Evolutionary conservation across 2,888 invertebrate genomes (phyloP).

Genomic region (Mellilla xanthometata): DNA sequence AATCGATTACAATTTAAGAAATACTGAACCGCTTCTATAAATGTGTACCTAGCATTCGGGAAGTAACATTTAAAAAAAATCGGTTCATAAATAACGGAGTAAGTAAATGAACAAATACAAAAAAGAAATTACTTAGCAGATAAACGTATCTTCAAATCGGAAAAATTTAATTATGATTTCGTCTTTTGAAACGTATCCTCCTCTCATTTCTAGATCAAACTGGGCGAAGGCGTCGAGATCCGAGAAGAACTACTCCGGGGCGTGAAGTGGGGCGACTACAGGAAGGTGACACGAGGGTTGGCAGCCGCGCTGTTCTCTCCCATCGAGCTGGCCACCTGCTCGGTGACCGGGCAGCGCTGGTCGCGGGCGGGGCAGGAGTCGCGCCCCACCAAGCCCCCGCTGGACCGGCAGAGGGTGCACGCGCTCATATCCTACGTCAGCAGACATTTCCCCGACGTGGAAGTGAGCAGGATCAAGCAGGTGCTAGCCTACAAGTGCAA

Average conservation of each 20-base stretch:
- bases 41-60: no score
- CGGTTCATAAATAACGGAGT: no score
- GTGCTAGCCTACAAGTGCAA: conserved; percentile 90
- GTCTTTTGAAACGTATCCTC: not conserved
- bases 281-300: conserved; percentile 87
- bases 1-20: no score
- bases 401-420: conserved; percentile 88
- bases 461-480: conserved; percentile 89
- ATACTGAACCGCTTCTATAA: no score
- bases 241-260: conserved; percentile 87
- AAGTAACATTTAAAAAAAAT: no score
- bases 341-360: conserved; percentile 90
- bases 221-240: conserved; percentile 88
- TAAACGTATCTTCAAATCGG: no score
- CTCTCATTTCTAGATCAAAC: conserved; percentile 81
- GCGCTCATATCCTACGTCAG: conserved; percentile 90
- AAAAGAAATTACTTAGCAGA: no score
- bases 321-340: conserved; percentile 88
- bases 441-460: conserved; percentile 87
- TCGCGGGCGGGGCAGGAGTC: conserved; percentile 88
- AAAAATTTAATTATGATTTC: no score
- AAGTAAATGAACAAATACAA: no score
- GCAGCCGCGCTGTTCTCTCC: conserved; percentile 89
- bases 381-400: conserved; percentile 88
- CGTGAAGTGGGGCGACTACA: conserved; percentile 89